phyloP scores from a whole-genome alignment of 2,113 vertebrate species.

The Myiagra hebetior region DNA sequence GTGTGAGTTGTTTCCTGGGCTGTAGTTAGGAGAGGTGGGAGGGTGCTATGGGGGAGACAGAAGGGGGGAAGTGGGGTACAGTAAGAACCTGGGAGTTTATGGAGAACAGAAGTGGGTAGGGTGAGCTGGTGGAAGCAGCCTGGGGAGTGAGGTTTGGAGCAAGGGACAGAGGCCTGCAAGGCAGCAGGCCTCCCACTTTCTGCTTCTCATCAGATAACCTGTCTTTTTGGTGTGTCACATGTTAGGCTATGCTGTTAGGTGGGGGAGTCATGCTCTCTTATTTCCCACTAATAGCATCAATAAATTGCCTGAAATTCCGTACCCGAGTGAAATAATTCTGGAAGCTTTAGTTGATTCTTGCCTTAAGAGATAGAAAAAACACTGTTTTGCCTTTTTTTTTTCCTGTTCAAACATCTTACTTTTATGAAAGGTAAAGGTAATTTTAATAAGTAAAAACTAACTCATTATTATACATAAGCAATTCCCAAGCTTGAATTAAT shows the following conservation, averaged over 20 bases:
- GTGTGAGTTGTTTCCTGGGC: not conserved
- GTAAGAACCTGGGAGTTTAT: not conserved
- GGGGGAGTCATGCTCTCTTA: not conserved
- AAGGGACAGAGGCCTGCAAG: fast-evolving
- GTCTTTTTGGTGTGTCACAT: not conserved
- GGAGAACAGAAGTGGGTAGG: not conserved
- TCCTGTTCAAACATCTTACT: not conserved
- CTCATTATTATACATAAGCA: not conserved
- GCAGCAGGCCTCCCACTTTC: not conserved
- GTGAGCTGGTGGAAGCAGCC: not conserved
- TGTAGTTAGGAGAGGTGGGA: not conserved
- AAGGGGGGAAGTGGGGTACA: not conserved
- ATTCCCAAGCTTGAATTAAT: not conserved
- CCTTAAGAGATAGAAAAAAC: not conserved
- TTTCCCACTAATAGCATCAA: not conserved
- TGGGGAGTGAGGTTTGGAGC: fast-evolving
- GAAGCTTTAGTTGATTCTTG: not conserved
- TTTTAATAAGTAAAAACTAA: not conserved
- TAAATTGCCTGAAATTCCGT: not conserved
- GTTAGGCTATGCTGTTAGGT: not conserved
- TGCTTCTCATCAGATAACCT: not conserved
- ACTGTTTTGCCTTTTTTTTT: not conserved
- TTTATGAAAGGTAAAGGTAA: not conserved
- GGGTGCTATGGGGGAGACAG: not conserved
- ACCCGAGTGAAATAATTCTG: not conserved